These are phyloP conservation scores for Gymnoscopelus braueri DNA, from an alignment of 2,797 vertebrate species.

Conservation along the genomic window DNA sequence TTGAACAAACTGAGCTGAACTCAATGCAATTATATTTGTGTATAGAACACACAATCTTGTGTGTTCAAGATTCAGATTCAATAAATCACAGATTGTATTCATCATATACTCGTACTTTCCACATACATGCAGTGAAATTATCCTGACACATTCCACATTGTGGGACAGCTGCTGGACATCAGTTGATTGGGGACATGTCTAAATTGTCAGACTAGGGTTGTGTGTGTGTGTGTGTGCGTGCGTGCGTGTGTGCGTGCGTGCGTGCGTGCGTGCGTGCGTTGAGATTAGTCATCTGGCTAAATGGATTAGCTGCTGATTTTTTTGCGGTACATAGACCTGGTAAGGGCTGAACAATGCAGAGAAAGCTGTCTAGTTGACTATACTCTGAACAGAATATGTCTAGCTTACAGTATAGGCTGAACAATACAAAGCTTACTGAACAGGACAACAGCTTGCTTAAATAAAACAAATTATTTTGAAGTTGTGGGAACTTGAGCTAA, in stretches of 20 bases:
- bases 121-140: no score
- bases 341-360: conserved; percentile 28
- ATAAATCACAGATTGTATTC: no score
- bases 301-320: conserved; percentile 50
- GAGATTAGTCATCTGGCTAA: conserved; percentile 65
- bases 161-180: background rate
- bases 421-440: background rate
- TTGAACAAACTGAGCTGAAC: conserved; percentile 8
- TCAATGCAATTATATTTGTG: background rate
- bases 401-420: background rate
- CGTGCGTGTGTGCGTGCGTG: conserved; percentile 11
- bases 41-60: background rate
- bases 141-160: no score
- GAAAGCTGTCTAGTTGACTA: conserved; percentile 13
- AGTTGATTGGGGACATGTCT: background rate
- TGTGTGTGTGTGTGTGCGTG: conserved; percentile 13
- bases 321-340: conserved; percentile 37
- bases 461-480: no score
- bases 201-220: background rate
- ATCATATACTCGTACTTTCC: no score
- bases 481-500: no score
- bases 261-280: conserved; percentile 3
- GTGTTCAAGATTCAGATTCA: no score
- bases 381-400: background rate
- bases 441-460: no score